A percentile compares a stretch with the other conserved stretches of the same genome.
These are phyloP conservation scores for Pseudoips prasinana DNA, from an alignment of 2,888 invertebrate species.

Conservation along the genomic window DNA sequence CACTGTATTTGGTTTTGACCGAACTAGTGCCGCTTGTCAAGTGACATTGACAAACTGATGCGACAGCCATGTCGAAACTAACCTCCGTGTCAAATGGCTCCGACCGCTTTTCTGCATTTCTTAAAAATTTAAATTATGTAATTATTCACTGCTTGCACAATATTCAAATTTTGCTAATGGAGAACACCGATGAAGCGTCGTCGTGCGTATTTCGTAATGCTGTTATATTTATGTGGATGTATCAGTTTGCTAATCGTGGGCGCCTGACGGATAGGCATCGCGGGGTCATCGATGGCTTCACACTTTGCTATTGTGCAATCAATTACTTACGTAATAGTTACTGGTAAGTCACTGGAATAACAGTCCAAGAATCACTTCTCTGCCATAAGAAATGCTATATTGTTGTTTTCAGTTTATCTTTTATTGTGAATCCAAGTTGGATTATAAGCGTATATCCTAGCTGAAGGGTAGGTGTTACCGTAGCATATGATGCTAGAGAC, in stretches of 20 bases:
- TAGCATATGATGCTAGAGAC: too few relatives aligned
- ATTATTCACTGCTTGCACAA: conserved; percentile 16
- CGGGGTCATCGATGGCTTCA: conserved; percentile 45
- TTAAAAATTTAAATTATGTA: conserved; percentile 28
- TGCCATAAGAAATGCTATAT: too few relatives aligned
- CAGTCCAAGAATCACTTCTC: too few relatives aligned
- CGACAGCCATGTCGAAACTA: conserved; percentile 31
- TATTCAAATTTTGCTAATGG: conserved; percentile 17
- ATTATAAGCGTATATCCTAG: too few relatives aligned
- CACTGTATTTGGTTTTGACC: conserved; percentile 5
- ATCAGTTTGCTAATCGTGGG: conserved; percentile 38
- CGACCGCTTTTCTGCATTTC: conserved; percentile 37
- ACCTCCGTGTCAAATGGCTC: conserved; percentile 34
- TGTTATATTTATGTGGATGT: conserved; percentile 17
- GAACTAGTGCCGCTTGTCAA: conserved; percentile 14
- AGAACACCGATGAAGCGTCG: conserved; percentile 10
- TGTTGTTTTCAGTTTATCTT: too few relatives aligned
- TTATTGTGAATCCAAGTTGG: too few relatives aligned
- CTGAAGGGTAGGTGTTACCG: too few relatives aligned
- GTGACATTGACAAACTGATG: conserved; percentile 35
- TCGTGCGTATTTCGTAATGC: conserved; percentile 10
- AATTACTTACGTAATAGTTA: conserved; percentile 18
- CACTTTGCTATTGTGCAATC: conserved; percentile 45
- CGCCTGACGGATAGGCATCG: conserved; percentile 39
- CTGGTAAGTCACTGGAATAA: too few relatives aligned